Base-by-base conservation (phyloP, 2,113 vertebrate genomes). In the Sardina pilchardus region DNA sequence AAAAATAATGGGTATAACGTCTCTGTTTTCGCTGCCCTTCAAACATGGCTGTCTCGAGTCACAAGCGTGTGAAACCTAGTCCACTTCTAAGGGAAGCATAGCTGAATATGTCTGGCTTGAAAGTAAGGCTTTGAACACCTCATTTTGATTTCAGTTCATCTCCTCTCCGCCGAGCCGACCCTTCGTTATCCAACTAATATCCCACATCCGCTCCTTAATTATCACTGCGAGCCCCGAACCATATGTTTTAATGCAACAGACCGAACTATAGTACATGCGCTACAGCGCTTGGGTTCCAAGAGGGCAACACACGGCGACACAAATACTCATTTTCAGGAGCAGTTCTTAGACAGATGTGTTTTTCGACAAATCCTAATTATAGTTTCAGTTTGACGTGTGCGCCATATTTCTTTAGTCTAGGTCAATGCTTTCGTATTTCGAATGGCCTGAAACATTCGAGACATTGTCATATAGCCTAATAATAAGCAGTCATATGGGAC, bases 121-220 rank as follows among this genome's bases (percentile, higher is more conserved):
- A 30, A 26, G 63, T 34, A 36, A 34, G 71, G 84, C 88, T 86
- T 82, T 88, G 87, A 90, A 89, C 85, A 90, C 90, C 88, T 91
- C 83, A 53, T 92, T 91, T 43, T 88, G 84, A 89, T 89, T 87
- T 86, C 83, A 90, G 81, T 92, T 88, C 82, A 90, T 87, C 92
- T 87, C 86, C 81, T 44, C 87, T 86, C 84, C 78, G 71, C 84
- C 83, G 86, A 53, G 86, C 87, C 87, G 87, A 90, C 81, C 89
- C 83, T 89, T 89, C 81, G 63, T 88, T 90, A 87, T 90, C 85
- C 87, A 87, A 88, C 89, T 91, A 92, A 93, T 91, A 93, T 92
- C 91, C 90, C 89, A 94, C 92, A 93, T 90, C 89, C 91, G 90
- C 90, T 87, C 86, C 85, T 86, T 90, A 91, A 92, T 92, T 92